Conservation (phyloP, 1,140 invertebrate genomes). For the Stegodyphus mimosarum region DNA sequence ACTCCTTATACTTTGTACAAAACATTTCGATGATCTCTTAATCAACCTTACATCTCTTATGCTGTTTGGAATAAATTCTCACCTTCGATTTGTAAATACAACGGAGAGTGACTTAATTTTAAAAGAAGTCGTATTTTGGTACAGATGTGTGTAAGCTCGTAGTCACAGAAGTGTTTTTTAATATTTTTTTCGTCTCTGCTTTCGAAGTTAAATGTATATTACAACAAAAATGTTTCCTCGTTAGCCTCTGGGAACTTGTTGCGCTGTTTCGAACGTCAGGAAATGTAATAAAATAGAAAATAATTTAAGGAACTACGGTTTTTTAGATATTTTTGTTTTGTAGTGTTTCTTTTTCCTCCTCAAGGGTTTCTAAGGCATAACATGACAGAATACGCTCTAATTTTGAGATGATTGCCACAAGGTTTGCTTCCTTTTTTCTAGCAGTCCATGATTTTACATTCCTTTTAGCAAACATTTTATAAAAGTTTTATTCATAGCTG, state of each 20-base stretch:
- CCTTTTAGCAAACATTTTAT: too few relatives aligned
- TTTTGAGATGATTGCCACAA: constrained; percentile 31
- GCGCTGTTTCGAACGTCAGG: background rate
- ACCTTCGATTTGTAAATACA: constrained; percentile 20
- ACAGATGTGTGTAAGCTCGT: constrained; percentile 44
- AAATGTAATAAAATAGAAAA: constrained; percentile 48
- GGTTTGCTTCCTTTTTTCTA: too few relatives aligned
- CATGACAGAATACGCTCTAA: background rate
- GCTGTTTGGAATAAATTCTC: background rate
- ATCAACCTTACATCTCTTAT: constrained; percentile 5
- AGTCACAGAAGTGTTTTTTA: constrained; percentile 6
- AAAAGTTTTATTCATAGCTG: too few relatives aligned
- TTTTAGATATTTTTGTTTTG: constrained; percentile 22
- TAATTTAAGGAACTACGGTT: constrained; percentile 53
- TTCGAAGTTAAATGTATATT: too few relatives aligned
- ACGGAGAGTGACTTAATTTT: constrained; percentile 3
- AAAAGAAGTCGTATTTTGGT: constrained; percentile 26
- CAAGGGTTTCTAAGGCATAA: constrained; percentile 34
- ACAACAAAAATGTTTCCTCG: too few relatives aligned
- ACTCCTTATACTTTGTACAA: constrained; percentile 37
- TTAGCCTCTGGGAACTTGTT: too few relatives aligned
- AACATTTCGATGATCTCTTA: constrained; percentile 40
- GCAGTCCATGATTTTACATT: too few relatives aligned
- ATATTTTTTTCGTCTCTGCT: background rate
- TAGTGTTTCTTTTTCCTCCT: background rate